These are phyloP conservation scores for Rhinolophus sinicus DNA, from an alignment of 2,113 vertebrate species.

Conservation along the genomic window DNA sequence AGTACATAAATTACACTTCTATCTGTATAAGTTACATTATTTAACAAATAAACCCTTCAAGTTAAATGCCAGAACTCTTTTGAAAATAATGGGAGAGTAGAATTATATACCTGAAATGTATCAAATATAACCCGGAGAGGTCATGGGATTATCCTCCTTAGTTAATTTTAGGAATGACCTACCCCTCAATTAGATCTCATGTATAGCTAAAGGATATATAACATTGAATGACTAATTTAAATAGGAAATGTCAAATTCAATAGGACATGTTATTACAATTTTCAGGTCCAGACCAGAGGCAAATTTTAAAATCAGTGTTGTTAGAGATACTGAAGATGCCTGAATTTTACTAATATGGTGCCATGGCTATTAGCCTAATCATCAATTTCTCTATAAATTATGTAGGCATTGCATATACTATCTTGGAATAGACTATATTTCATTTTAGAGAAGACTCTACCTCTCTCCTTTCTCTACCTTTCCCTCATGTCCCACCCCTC, in stretches of 20 bases:
- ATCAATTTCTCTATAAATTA: background rate
- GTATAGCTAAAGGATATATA: background rate
- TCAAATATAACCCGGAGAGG: background rate
- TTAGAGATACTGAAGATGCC: background rate
- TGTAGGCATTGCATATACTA: background rate
- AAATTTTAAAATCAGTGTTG: conserved; percentile 10
- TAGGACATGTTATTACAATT: background rate
- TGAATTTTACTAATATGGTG: background rate
- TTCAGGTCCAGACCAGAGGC: background rate
- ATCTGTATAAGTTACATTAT: background rate
- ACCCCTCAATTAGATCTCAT: background rate
- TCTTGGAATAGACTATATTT: background rate
- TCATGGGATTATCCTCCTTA: background rate
- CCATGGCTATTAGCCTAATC: background rate
- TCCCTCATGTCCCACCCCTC: background rate
- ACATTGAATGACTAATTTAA: background rate
- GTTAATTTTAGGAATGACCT: background rate
- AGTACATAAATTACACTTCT: background rate
- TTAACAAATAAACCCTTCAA: conserved; percentile 25
- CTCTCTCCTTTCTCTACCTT: background rate
- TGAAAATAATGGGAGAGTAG: conserved; percentile 23
- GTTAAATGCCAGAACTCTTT: background rate
- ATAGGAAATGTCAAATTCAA: background rate
- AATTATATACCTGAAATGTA: background rate
- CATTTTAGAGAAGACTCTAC: background rate